A percentile compares a stretch with the other conserved stretches of the same genome.
phyloP scores from a whole-genome alignment of 2,113 vertebrate species.

The Phyllostomus hastatus region DNA sequence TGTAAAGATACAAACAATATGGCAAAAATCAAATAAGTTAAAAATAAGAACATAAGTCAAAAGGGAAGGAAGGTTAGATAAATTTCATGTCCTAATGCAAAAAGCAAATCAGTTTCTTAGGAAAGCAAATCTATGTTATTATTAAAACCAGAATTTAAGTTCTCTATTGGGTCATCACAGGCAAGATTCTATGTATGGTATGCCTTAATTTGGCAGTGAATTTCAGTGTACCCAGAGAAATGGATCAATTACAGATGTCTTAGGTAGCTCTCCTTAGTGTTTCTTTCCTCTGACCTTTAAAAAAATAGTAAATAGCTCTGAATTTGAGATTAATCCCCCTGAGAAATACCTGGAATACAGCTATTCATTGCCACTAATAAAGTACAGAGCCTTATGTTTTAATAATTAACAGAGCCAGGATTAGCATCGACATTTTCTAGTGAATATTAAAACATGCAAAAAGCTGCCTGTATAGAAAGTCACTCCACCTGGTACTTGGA shows the following conservation, averaged over 20 bases:
- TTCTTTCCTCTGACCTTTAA: conserved; percentile 14
- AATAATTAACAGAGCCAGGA: conserved; percentile 37
- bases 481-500: conserved; percentile 40
- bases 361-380: conserved; percentile 54
- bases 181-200: neutral
- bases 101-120: neutral
- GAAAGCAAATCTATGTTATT: conserved; percentile 1
- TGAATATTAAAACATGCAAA: conserved; percentile 52
- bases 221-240: neutral
- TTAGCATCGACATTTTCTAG: conserved; percentile 39
- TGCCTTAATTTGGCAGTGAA: neutral
- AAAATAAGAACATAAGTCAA: neutral
- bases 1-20: neutral
- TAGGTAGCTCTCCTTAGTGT: neutral
- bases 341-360: conserved; percentile 17
- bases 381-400: conserved; percentile 8
- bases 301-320: conserved; percentile 32
- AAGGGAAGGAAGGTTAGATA: neutral
- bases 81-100: neutral
- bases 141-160: conserved; percentile 19
- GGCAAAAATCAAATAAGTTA: neutral
- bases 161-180: neutral
- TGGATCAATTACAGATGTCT: neutral
- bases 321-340: neutral
- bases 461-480: conserved; percentile 19